Evolutionary conservation across 2,888 invertebrate genomes (phyloP), one percentile per base, ranked within the genome.

Genomic region (Tridacna crocea): DNA sequence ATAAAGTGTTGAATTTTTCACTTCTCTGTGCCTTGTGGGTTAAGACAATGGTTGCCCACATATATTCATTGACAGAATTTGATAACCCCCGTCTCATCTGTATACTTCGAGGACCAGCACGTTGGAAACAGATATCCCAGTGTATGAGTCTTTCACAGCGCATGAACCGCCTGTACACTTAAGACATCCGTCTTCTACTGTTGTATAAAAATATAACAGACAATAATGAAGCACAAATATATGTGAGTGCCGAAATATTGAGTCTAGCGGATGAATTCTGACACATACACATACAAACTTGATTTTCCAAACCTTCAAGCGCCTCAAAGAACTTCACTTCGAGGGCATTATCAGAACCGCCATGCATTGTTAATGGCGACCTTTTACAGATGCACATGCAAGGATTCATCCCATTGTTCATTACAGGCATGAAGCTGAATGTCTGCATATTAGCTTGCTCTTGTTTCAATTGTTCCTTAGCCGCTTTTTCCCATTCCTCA

Each of bases 281-380:
- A 75, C 87, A 87, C 87, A 87, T 87, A 74, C 87, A 87, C 87
- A 87, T 87, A 66, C 87, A 87, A 24, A 84, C 84, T 83, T 87
- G 87, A 72, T 81, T 87, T 60, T 86, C 86, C 13, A 78, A 36
- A n/a, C 82, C 86, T 8, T 87, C 83, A 36, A 79, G 48, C 48
- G 77, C 79, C 19, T 87, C 83, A 66, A 87, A 87, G 47, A 87
- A 79, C 51, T 84, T 80, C 24, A 68, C 84, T 73, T 87, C 81
- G 15, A 87, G 51, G 58, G 61, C 75, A 17, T 83, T 74, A 6
- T 65, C 72, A 13, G 36, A 63, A 12, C 75, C 76, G 24, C 84
- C 83, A 27, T 80, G 65, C 48, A 87, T 65, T 72, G 79, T 80
- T 17, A 84, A 66, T 73, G 84, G 87, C n/a, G 84, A 75, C 55